Conservation (phyloP, 2,888 invertebrate genomes). For the Lordiphosa andalusiaca region DNA sequence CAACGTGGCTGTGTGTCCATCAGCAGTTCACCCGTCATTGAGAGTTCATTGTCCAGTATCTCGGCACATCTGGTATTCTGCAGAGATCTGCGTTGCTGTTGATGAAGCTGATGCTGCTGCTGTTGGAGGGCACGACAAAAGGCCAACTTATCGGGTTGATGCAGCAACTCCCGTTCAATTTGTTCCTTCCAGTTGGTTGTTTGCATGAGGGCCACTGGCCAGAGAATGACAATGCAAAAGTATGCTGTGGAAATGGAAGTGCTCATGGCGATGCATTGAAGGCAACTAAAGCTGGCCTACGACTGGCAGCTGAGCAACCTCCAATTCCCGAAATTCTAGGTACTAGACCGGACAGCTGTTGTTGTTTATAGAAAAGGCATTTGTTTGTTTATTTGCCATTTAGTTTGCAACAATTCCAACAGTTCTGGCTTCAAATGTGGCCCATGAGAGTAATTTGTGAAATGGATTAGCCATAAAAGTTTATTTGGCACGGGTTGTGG, state of each 20-base stretch:
- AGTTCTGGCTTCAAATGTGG: conserved; percentile 4
- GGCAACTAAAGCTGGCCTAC: conserved; percentile 1
- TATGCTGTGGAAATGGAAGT: background rate
- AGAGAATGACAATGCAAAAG: conserved; percentile 19
- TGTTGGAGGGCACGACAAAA: conserved; percentile 45
- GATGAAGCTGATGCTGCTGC: conserved; percentile 16
- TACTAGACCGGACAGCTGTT: conserved; percentile 17
- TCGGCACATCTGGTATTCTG: conserved; percentile 22
- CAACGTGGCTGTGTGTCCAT: conserved; percentile 42
- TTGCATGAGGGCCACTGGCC: conserved; percentile 25
- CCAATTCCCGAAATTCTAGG: background rate
- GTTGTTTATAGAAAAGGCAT: conserved; percentile 3
- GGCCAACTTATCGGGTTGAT: conserved; percentile 42
- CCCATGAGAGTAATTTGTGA: conserved; percentile 9
- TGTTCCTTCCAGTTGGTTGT: conserved; percentile 15
- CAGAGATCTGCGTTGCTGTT: conserved; percentile 9
- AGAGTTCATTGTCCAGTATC: conserved; percentile 32
- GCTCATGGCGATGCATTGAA: conserved; percentile 8
- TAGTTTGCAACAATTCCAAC: conserved; percentile 5
- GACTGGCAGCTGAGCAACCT: background rate
- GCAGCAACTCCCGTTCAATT: conserved; percentile 23
- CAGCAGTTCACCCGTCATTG: conserved; percentile 43
- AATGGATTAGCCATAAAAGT: conserved; percentile 14
- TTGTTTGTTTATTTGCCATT: conserved; percentile 10
- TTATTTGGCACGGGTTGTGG: too few relatives aligned